Evolutionary conservation across 2,888 invertebrate species (phyloP).

Genomic region (Cryptops parisi): DNA sequence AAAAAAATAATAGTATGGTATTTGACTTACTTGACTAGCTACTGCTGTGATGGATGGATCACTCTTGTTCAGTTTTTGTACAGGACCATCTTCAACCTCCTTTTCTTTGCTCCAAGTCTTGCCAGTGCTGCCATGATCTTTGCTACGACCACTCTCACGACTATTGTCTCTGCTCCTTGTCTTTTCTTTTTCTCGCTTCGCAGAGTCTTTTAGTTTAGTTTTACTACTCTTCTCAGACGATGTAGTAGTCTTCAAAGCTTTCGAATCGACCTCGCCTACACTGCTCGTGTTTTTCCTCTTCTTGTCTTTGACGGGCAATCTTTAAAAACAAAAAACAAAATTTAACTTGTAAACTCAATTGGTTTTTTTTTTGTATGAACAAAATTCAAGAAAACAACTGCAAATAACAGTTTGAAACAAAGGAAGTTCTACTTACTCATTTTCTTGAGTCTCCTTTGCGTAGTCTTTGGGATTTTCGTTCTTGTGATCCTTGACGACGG

Average conservation of each 20-base stretch:
- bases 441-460: background rate
- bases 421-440: background rate
- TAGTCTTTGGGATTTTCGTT: background rate
- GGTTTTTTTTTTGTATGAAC: background rate
- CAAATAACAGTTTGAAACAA: background rate
- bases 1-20: too few species aligned
- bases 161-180: conserved; percentile 2
- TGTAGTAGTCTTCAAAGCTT: too few species aligned
- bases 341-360: background rate
- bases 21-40: conserved; percentile 8
- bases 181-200: conserved; percentile 3
- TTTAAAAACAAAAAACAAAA: background rate
- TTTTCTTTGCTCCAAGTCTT: background rate
- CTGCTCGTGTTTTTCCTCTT: background rate
- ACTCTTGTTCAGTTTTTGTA: background rate
- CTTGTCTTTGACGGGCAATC: background rate
- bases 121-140: background rate
- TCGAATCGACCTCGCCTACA: background rate
- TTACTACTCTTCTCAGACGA: too few species aligned
- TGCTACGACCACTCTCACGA: background rate
- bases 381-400: background rate
- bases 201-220: background rate
- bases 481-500: background rate
- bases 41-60: conserved; percentile 7
- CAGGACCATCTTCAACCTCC: background rate